These are phyloP conservation scores for Anastrepha ludens DNA, from an alignment of 1,140 invertebrate genomes.

Conservation along the genomic window DNA sequence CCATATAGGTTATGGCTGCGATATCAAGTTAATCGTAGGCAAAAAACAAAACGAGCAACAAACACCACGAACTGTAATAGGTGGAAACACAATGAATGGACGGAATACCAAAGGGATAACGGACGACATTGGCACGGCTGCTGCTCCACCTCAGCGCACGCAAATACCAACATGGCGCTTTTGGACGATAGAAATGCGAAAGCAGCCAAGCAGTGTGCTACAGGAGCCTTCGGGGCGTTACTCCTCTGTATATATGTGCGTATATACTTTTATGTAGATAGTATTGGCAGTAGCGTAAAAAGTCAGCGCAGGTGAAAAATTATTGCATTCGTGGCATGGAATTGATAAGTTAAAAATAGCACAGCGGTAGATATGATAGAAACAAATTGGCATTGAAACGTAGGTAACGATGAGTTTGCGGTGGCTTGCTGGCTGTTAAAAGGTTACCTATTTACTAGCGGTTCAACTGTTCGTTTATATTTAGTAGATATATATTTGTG, in stretches of 20 bases:
- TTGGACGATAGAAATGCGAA: not conserved
- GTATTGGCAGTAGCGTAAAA: not conserved
- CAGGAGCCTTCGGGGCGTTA: not conserved
- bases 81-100: conserved; percentile 28
- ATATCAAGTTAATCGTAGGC: not conserved
- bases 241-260: too few relatives aligned
- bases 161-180: not conserved
- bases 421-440: not conserved
- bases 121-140: not conserved
- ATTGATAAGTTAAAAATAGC: conserved; percentile 46
- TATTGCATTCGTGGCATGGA: conserved; percentile 35
- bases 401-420: conserved; percentile 2
- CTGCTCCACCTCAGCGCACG: not conserved
- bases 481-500: not conserved
- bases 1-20: not conserved
- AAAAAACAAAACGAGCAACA: not conserved
- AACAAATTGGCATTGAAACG: not conserved
- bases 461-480: not conserved
- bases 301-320: not conserved
- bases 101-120: not conserved
- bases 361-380: not conserved
- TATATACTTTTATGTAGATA: not conserved
- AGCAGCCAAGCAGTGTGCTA: not conserved
- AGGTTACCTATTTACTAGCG: not conserved
- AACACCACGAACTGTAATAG: not conserved